Evolutionary conservation across 1,140 invertebrate genomes (phyloP).

Genomic region (Hycleus cichorii): DNA sequence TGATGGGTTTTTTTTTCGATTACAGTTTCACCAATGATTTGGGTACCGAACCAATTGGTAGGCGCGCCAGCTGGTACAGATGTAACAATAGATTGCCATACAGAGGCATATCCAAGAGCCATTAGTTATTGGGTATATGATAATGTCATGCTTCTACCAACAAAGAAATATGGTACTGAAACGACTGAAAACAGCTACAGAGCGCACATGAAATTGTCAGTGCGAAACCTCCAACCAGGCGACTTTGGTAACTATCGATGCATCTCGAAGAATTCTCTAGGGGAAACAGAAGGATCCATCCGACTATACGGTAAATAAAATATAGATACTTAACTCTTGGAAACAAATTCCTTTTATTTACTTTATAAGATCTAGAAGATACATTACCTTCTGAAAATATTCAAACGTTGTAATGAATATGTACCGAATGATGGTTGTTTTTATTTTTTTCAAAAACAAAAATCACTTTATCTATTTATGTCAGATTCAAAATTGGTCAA

Average conservation of each 20-base stretch:
- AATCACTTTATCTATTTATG: too few species aligned
- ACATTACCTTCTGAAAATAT: background rate
- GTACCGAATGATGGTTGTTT: too few species aligned
- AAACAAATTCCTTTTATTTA: conserved; percentile 7
- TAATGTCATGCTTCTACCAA: conserved; percentile 73
- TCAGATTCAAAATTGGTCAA: too few species aligned
- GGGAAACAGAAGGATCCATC: conserved; percentile 86
- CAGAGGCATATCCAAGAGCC: conserved; percentile 85
- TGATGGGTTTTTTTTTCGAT: conserved; percentile 5
- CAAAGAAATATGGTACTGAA: conserved; percentile 72
- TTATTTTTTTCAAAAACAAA: too few species aligned
- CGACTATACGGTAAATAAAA: conserved; percentile 77
- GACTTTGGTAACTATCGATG: conserved; percentile 82
- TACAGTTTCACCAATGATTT: conserved; percentile 85
- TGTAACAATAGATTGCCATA: conserved; percentile 87
- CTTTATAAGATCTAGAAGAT: background rate
- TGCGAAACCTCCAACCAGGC: conserved; percentile 64
- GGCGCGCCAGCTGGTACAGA: conserved; percentile 80
- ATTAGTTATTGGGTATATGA: conserved; percentile 90
- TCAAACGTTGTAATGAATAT: background rate
- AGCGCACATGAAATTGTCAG: conserved; percentile 78
- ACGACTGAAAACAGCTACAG: conserved; percentile 73
- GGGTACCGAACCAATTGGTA: conserved; percentile 85
- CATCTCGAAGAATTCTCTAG: conserved; percentile 89
- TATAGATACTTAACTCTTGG: conserved; percentile 21